phyloP scores from a whole-genome alignment of 2,888 invertebrate genomes.

The Choreutis nemorana region DNA sequence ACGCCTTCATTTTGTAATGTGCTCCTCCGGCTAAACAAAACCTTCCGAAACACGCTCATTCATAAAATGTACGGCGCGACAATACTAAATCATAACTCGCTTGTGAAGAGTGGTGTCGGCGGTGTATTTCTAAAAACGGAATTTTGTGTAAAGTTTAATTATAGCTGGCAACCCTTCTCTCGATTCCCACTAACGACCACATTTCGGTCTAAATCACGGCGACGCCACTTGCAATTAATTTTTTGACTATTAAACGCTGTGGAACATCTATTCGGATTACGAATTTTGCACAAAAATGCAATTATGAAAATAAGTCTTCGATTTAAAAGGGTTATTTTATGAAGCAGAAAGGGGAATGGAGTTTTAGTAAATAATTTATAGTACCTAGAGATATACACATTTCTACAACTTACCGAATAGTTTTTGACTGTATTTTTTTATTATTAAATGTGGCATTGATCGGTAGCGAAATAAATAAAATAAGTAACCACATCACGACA shows the following conservation, averaged over 20 bases:
- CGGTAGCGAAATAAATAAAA: no score
- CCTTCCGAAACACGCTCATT: conserved; percentile 39
- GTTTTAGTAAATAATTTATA: no score
- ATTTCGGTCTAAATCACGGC: conserved; percentile 51
- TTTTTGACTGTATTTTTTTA: no score
- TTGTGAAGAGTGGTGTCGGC: neutral
- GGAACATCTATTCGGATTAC: no score
- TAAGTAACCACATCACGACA: no score
- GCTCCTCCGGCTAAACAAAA: conserved; percentile 43
- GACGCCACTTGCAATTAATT: conserved; percentile 56
- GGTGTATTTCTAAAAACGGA: conserved; percentile 26
- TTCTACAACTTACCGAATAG: no score
- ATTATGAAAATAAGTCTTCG: no score
- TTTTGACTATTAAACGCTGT: conserved; percentile 26
- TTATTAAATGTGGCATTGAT: no score
- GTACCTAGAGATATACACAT: no score
- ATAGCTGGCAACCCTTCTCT: conserved; percentile 40
- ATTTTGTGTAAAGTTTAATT: conserved; percentile 39
- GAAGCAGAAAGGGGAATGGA: no score
- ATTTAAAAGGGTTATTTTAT: no score
- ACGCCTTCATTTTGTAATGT: conserved; percentile 56
- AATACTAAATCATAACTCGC: neutral
- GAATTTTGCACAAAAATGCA: no score
- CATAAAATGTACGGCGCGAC: conserved; percentile 28
- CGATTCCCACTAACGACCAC: conserved; percentile 55